Percentiles rank a stretch among this genome's conserved stretches.
Evolutionary conservation across 2,797 vertebrate genomes (phyloP).

Genomic region (Periophthalmus magnuspinnatus): DNA sequence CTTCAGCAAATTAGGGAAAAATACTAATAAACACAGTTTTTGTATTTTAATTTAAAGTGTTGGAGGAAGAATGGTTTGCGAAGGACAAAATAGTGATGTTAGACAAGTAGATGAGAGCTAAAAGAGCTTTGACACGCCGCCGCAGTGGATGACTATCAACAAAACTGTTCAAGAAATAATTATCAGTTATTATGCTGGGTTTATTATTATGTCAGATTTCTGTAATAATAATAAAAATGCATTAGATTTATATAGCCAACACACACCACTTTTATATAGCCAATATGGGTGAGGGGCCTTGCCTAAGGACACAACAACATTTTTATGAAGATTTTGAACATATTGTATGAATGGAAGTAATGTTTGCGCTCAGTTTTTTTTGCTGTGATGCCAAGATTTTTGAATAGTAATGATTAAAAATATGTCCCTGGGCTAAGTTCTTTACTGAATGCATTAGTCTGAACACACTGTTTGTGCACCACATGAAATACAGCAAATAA

Average conservation of each 20-base stretch:
- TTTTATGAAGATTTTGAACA: background rate
- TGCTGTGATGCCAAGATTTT: background rate
- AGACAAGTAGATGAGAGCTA: too few relatives aligned
- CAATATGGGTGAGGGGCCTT: too few relatives aligned
- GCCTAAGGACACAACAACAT: too few relatives aligned
- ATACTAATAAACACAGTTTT: background rate
- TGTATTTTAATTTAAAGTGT: background rate
- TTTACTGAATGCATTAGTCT: conserved; percentile 10
- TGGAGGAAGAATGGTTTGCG: background rate
- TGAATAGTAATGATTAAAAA: background rate
- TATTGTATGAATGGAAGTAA: background rate
- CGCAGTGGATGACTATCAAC: too few relatives aligned
- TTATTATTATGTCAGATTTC: too few relatives aligned
- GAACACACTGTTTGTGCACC: conserved; percentile 6
- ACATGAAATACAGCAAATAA: conserved; percentile 19
- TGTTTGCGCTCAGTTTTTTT: background rate
- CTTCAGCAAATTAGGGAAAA: background rate
- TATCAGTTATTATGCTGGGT: too few relatives aligned
- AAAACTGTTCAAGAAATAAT: too few relatives aligned
- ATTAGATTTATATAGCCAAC: too few relatives aligned
- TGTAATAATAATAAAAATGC: too few relatives aligned
- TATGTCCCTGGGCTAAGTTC: background rate
- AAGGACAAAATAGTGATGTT: background rate
- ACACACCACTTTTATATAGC: too few relatives aligned
- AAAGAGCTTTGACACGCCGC: too few relatives aligned